phyloP scores from a whole-genome alignment of 2,888 invertebrate species.

The Boloria selene region DNA sequence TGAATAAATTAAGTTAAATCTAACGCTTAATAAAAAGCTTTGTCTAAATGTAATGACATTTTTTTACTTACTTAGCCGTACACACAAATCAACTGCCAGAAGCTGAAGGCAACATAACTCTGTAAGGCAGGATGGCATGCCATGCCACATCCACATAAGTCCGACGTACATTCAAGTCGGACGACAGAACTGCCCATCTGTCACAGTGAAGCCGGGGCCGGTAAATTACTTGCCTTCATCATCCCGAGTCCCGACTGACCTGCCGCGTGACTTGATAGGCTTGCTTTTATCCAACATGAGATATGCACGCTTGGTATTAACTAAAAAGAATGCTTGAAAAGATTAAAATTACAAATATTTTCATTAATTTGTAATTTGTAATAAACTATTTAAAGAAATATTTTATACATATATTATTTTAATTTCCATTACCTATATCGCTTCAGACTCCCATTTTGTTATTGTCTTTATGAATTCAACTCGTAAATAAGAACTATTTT shows the following conservation, averaged over 20 bases:
- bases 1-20: too few relatives aligned
- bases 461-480: too few relatives aligned
- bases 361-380: neutral
- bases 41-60: too few relatives aligned
- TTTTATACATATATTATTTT: too few relatives aligned
- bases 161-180: slow-evolving; percentile 38
- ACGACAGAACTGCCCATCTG: slow-evolving; percentile 68
- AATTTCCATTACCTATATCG: too few relatives aligned
- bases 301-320: slow-evolving; percentile 33
- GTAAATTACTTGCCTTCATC: slow-evolving; percentile 77
- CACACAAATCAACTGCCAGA: slow-evolving; percentile 18
- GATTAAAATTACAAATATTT: too few relatives aligned
- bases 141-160: slow-evolving; percentile 43
- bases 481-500: too few relatives aligned
- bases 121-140: slow-evolving; percentile 24
- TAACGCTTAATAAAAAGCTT: too few relatives aligned
- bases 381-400: neutral
- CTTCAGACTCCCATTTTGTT: too few relatives aligned
- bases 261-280: slow-evolving; percentile 45
- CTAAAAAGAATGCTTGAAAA: slow-evolving; percentile 2
- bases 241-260: slow-evolving; percentile 66
- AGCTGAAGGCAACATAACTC: slow-evolving; percentile 35
- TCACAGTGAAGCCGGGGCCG: slow-evolving; percentile 66
- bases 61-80: neutral
- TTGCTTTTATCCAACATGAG: slow-evolving; percentile 53